Conservation (phyloP, 2,797 vertebrate genomes). For the Jordanella pulchra region DNA sequence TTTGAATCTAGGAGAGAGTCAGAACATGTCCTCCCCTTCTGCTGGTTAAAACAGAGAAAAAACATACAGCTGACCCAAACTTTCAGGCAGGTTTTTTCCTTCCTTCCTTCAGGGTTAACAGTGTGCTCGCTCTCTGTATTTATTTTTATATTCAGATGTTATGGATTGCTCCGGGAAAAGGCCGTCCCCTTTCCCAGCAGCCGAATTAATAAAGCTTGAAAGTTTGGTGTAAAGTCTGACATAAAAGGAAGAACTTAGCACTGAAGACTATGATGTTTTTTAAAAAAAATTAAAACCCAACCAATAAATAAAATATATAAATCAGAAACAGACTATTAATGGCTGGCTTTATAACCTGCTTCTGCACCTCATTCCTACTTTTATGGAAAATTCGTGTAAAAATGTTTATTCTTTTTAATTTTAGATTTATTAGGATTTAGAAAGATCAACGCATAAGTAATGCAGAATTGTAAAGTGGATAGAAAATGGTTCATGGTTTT, state of each 20-base stretch:
- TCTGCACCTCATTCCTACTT: slow-evolving; percentile 51
- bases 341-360: slow-evolving; percentile 51
- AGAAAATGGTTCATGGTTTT: too few relatives aligned
- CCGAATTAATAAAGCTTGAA: slow-evolving; percentile 77
- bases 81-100: slow-evolving; percentile 60
- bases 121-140: slow-evolving; percentile 63
- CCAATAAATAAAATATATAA: slow-evolving; percentile 59
- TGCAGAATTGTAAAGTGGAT: not conserved
- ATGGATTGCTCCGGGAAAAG: slow-evolving; percentile 79
- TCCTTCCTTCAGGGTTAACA: slow-evolving; percentile 60
- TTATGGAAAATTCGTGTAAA: slow-evolving; percentile 2
- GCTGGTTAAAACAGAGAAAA: slow-evolving; percentile 55
- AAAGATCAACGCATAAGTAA: too few relatives aligned
- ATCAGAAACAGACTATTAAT: slow-evolving; percentile 59
- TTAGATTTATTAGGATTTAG: too few relatives aligned
- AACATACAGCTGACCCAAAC: slow-evolving; percentile 65
- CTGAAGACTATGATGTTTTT: slow-evolving; percentile 50
- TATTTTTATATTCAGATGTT: slow-evolving; percentile 82
- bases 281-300: slow-evolving; percentile 59
- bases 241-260: slow-evolving; percentile 53
- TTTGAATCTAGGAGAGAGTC: not conserved
- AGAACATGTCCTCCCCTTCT: slow-evolving; percentile 32
- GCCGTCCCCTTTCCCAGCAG: slow-evolving; percentile 73
- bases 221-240: slow-evolving; percentile 59
- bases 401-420: not conserved